phyloP scores from a whole-genome alignment of 1,140 invertebrate genomes.

The Anagrus nilaparvatae region DNA sequence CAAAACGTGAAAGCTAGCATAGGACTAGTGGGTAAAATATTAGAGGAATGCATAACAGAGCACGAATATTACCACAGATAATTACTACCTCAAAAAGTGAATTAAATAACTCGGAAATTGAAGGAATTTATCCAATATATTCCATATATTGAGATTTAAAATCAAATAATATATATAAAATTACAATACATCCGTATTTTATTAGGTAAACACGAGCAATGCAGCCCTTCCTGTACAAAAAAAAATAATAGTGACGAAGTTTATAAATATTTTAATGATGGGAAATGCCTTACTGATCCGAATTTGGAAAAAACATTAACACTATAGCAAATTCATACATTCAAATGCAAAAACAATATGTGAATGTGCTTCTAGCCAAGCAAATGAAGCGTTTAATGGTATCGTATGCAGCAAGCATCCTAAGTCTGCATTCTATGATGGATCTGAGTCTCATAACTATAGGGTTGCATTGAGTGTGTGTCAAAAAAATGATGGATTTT shows the following conservation, averaged over 20 bases:
- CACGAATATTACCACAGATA: too few relatives aligned
- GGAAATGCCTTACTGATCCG: constrained; percentile 6
- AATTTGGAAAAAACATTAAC: constrained; percentile 1
- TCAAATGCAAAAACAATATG: constrained; percentile 2
- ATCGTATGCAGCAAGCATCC: constrained; percentile 9
- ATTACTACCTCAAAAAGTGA: too few relatives aligned
- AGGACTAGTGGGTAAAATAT: too few relatives aligned
- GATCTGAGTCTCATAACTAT: constrained; percentile 12
- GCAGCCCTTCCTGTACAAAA: neutral
- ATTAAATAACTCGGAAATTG: too few relatives aligned
- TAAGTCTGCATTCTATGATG: constrained; percentile 9
- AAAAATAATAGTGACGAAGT: neutral
- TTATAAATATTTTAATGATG: constrained; percentile 12
- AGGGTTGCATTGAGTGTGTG: constrained; percentile 9
- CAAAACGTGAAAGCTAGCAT: too few relatives aligned
- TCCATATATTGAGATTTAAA: too few relatives aligned
- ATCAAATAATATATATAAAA: too few relatives aligned
- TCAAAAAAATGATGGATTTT: constrained; percentile 13
- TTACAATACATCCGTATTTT: too few relatives aligned
- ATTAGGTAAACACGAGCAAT: too few relatives aligned
- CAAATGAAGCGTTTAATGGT: constrained; percentile 10
- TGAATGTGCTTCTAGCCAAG: constrained; percentile 12
- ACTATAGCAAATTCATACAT: constrained; percentile 11
- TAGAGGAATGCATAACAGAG: too few relatives aligned
- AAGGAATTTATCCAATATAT: too few relatives aligned